Evolutionary conservation across 2,797 vertebrate genomes (phyloP).

Genomic region (Diceros bicornis): DNA sequence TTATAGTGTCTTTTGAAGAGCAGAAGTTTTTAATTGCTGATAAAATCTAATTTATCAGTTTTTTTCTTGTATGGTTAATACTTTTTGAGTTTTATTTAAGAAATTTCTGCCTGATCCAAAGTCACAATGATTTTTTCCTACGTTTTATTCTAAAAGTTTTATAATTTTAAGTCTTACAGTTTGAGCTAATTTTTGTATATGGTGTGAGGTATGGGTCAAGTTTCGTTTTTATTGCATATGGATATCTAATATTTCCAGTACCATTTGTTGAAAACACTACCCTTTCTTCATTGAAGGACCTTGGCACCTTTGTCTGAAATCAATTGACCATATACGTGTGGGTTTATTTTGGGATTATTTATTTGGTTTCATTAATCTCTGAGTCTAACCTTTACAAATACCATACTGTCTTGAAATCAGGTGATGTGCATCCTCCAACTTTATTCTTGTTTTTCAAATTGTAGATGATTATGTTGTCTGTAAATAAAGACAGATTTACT

Average conservation of each 20-base stretch:
- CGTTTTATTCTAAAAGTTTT: background rate
- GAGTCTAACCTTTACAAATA: background rate
- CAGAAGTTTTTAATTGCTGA: background rate
- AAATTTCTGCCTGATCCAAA: background rate
- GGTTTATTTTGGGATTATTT: background rate
- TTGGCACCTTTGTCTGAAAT: background rate
- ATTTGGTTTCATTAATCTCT: background rate
- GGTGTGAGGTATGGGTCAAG: background rate
- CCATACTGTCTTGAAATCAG: background rate
- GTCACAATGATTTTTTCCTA: background rate
- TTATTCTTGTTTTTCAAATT: background rate
- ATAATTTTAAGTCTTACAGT: background rate
- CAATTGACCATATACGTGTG: background rate
- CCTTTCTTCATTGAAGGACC: background rate
- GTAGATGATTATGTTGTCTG: background rate
- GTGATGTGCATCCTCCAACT: background rate
- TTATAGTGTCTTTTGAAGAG: background rate
- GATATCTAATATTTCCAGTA: background rate
- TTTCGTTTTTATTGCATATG: background rate
- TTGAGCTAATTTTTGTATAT: background rate
- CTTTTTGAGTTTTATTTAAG: constrained; percentile 2
- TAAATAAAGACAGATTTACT: background rate
- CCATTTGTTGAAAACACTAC: background rate
- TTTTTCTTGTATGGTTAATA: background rate
- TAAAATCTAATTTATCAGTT: background rate